Conservation (phyloP, 2,113 vertebrate genomes). For the Butorides virescens region DNA sequence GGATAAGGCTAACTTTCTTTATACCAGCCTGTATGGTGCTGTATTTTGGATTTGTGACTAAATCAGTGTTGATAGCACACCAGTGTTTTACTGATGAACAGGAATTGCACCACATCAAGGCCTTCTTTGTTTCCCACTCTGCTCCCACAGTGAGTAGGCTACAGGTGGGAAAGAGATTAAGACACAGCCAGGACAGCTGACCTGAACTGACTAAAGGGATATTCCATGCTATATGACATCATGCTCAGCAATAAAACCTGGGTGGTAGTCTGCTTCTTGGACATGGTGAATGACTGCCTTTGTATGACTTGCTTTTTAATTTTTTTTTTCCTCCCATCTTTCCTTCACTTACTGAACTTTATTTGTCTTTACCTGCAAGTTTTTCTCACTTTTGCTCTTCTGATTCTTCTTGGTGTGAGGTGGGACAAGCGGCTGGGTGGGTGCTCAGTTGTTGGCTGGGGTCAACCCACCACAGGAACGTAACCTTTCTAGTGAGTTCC, state of each 20-base stretch:
- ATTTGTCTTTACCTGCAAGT: neutral
- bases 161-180: neutral
- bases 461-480: neutral
- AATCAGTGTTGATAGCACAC: neutral
- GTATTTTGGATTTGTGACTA: neutral
- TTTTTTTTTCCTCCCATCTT: neutral
- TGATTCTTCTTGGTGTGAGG: neutral
- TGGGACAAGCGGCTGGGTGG: neutral
- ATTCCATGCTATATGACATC: neutral
- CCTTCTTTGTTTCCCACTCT: neutral
- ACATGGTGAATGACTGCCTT: neutral
- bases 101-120: rapidly evolving
- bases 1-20: neutral
- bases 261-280: neutral
- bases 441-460: neutral
- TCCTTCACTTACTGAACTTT: neutral
- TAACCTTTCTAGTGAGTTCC: neutral
- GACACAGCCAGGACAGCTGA: neutral
- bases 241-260: neutral
- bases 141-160: neutral
- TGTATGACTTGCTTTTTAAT: neutral
- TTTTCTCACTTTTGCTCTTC: neutral
- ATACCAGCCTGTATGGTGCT: neutral
- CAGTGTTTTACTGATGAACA: neutral
- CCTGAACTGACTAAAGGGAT: neutral